Conservation (phyloP, 2,888 invertebrate species). For the Thereva unica region DNA sequence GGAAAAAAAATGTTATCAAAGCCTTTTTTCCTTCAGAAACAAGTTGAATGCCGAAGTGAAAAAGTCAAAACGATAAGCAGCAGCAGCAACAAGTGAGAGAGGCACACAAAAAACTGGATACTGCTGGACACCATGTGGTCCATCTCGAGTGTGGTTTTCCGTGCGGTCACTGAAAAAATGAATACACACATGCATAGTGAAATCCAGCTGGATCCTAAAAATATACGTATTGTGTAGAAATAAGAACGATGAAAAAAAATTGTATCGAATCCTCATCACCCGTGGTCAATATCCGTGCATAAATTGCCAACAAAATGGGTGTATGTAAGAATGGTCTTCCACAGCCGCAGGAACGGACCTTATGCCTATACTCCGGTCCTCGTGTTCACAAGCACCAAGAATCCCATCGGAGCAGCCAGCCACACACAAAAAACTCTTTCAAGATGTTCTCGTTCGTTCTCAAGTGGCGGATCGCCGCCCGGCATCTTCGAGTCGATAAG, state of each 20-base stretch:
- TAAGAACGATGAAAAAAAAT: conserved; percentile 1
- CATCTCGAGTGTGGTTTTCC: conserved; percentile 5
- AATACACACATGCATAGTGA: background rate
- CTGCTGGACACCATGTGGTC: conserved; percentile 20
- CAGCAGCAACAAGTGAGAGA: conserved; percentile 7
- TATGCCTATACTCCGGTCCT: conserved; percentile 17
- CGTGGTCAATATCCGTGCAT: conserved; percentile 13
- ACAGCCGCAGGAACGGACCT: conserved; percentile 10
- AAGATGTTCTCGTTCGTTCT: no score
- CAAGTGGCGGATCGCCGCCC: no score
- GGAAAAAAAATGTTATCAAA: background rate
- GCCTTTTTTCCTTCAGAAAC: conserved; percentile 23
- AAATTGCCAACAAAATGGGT: conserved; percentile 3
- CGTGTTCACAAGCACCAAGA: conserved; percentile 12
- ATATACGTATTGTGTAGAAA: conserved; percentile 11
- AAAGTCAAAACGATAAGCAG: conserved; percentile 33
- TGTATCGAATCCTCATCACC: conserved; percentile 8
- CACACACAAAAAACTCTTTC: no score
- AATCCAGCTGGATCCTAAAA: conserved; percentile 3
- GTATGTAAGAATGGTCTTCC: conserved; percentile 15
- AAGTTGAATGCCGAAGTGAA: conserved; percentile 33
- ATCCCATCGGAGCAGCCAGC: background rate
- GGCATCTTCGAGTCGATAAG: no score
- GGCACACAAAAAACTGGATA: conserved; percentile 31
- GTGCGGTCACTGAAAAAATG: conserved; percentile 3